Percentiles rank a stretch among this genome's conserved stretches.
Evolutionary conservation across 2,797 vertebrate species (phyloP).

Genomic region (Alauda arvensis): DNA sequence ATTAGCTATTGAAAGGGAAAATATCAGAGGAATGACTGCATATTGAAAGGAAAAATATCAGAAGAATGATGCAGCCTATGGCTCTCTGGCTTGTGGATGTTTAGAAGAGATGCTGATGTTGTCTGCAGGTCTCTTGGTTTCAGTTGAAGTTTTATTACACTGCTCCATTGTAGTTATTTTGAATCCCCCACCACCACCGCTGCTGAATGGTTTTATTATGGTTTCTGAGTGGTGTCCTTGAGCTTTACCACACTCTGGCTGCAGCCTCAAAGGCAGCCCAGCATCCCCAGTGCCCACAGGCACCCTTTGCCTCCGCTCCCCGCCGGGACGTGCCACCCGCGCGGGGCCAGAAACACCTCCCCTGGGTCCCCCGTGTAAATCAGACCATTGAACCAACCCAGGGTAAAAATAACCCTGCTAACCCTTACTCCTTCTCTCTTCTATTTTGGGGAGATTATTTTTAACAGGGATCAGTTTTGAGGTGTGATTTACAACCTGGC

Average conservation of each 20-base stretch:
- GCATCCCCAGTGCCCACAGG: slow-evolving; percentile 6
- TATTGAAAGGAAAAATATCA: not conserved
- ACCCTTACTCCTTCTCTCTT: slow-evolving; percentile 13
- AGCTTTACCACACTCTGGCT: slow-evolving; percentile 14
- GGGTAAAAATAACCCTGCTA: slow-evolving; percentile 47
- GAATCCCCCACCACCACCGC: not conserved
- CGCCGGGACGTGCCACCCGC: not conserved
- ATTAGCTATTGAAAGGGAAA: not conserved
- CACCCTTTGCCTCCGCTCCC: not conserved
- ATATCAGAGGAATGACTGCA: not conserved
- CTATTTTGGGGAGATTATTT: slow-evolving; percentile 49
- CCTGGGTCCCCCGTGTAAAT: not conserved
- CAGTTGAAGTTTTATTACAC: not conserved
- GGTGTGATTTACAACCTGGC: not conserved
- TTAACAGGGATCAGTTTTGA: slow-evolving; percentile 27
- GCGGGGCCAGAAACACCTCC: not conserved
- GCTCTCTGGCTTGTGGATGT: not conserved
- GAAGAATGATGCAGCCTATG: not conserved
- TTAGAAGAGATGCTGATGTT: not conserved
- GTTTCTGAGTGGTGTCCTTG: slow-evolving; percentile 37
- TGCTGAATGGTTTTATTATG: slow-evolving; percentile 31
- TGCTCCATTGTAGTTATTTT: slow-evolving; percentile 22
- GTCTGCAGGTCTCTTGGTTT: not conserved
- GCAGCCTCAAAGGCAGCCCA: slow-evolving; percentile 6
- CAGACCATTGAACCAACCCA: not conserved